Percentiles rank a stretch among this genome's conserved stretches.
phyloP scores from a whole-genome alignment of 2,113 vertebrate genomes.

The Oncorhynchus mykiss region DNA sequence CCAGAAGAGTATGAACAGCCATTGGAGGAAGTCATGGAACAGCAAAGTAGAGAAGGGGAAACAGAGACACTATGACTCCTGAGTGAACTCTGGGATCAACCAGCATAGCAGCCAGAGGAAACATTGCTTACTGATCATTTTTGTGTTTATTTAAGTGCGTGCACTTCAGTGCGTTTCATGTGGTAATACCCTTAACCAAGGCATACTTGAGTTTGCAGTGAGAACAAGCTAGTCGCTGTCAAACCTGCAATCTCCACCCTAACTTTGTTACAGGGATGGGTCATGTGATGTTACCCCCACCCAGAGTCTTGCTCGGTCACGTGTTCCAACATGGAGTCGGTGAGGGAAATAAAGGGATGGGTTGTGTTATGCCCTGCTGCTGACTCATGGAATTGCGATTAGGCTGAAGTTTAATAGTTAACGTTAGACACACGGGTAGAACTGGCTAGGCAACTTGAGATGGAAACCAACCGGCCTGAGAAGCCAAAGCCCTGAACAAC shows the following conservation, averaged over 20 bases:
- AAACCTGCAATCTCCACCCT: slow-evolving; percentile 2
- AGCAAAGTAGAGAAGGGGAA: neutral
- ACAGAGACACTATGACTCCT: slow-evolving; percentile 20
- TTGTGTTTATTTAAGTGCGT: neutral
- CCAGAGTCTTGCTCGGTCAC: slow-evolving; percentile 48
- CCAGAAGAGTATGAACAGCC: no score
- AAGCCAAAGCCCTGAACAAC: neutral
- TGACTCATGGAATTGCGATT: slow-evolving; percentile 53
- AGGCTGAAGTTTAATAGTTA: slow-evolving; percentile 26
- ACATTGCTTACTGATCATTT: neutral
- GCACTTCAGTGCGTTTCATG: neutral
- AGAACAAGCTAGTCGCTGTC: neutral
- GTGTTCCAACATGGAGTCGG: neutral
- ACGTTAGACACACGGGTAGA: slow-evolving; percentile 23
- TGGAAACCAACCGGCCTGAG: neutral
- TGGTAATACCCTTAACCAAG: neutral
- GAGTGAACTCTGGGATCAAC: neutral
- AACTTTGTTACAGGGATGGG: slow-evolving; percentile 25
- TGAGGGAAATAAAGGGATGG: slow-evolving; percentile 31
- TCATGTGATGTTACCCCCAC: slow-evolving; percentile 24
- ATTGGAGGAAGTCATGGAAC: neutral
- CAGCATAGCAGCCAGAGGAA: neutral
- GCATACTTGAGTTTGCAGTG: neutral
- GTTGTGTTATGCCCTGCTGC: slow-evolving; percentile 55
- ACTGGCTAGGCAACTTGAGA: slow-evolving; percentile 40